phyloP scores from a whole-genome alignment of 2,888 invertebrate species.

The Leucophora obtusa region DNA sequence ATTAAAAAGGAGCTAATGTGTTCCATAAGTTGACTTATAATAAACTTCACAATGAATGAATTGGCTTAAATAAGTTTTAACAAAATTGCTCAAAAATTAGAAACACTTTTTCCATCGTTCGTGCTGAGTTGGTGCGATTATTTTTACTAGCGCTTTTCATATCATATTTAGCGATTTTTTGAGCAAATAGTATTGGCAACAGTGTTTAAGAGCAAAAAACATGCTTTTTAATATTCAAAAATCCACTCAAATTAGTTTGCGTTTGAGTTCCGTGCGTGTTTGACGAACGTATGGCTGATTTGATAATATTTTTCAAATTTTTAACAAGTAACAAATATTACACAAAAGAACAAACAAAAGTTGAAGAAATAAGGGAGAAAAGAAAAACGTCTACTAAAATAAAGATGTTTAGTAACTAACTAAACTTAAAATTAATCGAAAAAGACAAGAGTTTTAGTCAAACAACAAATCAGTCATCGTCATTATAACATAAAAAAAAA shows the following conservation, averaged over 20 bases:
- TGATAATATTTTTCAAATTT: constrained; percentile 29
- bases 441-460: constrained; percentile 5
- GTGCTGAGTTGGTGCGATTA: no score
- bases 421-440: constrained; percentile 24
- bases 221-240: neutral
- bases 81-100: no score
- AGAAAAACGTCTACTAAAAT: constrained; percentile 29
- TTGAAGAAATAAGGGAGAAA: constrained; percentile 11
- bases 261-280: constrained; percentile 57
- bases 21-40: no score
- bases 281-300: constrained; percentile 48
- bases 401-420: constrained; percentile 25
- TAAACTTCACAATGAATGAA: no score
- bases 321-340: constrained; percentile 28
- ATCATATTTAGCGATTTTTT: no score
- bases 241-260: constrained; percentile 58
- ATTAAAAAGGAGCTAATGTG: no score
- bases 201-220: no score
- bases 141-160: no score
- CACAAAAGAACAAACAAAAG: constrained; percentile 50
- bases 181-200: no score
- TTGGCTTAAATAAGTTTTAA: no score
- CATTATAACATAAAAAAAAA: constrained; percentile 13
- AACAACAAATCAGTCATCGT: constrained; percentile 51
- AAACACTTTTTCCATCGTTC: no score